phyloP scores from a whole-genome alignment of 2,888 invertebrate genomes.

The Amblyjoppa fuscipennis region DNA sequence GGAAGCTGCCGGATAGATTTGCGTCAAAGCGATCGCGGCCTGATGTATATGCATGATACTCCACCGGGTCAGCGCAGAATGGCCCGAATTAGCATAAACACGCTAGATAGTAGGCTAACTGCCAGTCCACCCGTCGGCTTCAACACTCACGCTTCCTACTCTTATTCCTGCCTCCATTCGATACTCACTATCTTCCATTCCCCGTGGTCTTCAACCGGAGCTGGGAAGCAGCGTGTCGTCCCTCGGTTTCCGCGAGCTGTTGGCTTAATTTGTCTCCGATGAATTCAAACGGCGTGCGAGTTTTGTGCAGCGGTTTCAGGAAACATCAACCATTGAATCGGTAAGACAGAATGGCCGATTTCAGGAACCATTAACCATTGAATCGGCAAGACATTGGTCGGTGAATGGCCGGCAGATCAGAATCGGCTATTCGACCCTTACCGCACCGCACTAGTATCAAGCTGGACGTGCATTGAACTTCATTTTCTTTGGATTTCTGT shows the following conservation, averaged over 20 bases:
- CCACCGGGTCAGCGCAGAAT: conserved; percentile 76
- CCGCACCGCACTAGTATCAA: too few species aligned
- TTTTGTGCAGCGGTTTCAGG: too few species aligned
- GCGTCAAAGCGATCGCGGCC: conserved; percentile 78
- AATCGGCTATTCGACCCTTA: too few species aligned
- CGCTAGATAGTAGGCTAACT: conserved; percentile 80
- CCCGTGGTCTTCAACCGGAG: conserved; percentile 56
- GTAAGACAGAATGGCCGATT: neutral
- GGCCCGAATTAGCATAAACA: conserved; percentile 81
- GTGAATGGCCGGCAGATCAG: too few species aligned
- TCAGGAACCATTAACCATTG: neutral
- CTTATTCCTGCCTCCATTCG: conserved; percentile 40
- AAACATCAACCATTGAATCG: too few species aligned
- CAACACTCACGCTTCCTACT: conserved; percentile 63
- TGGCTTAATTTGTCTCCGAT: conserved; percentile 64
- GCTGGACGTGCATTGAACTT: too few species aligned
- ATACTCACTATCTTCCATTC: conserved; percentile 46
- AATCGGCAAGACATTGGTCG: too few species aligned
- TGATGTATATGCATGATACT: conserved; percentile 81
- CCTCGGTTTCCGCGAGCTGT: conserved; percentile 33
- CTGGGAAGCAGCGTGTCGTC: conserved; percentile 20
- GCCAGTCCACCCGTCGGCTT: conserved; percentile 68
- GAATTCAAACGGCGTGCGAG: neutral
- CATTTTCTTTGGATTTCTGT: too few species aligned
- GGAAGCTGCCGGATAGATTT: conserved; percentile 69